phyloP scores from a whole-genome alignment of 2,888 invertebrate species.

The Rhagium mordax region DNA sequence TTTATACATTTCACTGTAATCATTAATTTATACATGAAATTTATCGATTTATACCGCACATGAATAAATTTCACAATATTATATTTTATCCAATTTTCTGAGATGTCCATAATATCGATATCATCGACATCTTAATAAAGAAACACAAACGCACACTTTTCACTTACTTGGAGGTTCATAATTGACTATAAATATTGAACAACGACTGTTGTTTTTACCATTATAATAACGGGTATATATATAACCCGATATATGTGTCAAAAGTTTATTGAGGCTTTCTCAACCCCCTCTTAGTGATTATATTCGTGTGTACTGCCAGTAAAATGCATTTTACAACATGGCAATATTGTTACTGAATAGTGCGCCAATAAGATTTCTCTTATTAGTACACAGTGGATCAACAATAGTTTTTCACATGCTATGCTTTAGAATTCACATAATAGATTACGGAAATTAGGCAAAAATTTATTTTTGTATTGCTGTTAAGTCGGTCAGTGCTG shows the following conservation, averaged over 20 bases:
- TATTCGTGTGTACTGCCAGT: conserved; percentile 41
- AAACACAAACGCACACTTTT: conserved; percentile 47
- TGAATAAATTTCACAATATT: background rate
- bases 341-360: conserved; percentile 40
- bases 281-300: conserved; percentile 48
- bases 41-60: no score
- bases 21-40: no score
- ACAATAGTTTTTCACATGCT: background rate
- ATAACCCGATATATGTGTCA: conserved; percentile 54
- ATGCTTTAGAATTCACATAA: background rate
- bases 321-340: conserved; percentile 48
- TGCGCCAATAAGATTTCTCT: conserved; percentile 43
- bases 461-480: background rate
- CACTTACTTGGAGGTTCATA: conserved; percentile 66
- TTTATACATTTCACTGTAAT: no score
- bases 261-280: conserved; percentile 58
- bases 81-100: background rate
- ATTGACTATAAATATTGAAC: conserved; percentile 56
- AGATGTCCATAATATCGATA: background rate
- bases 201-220: conserved; percentile 59
- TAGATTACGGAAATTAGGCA: no score
- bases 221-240: conserved; percentile 55
- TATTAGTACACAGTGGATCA: conserved; percentile 19
- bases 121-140: background rate
- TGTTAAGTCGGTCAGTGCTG: no score